phyloP scores from a whole-genome alignment of 1,140 invertebrate genomes.

The Ceratina japonica region DNA sequence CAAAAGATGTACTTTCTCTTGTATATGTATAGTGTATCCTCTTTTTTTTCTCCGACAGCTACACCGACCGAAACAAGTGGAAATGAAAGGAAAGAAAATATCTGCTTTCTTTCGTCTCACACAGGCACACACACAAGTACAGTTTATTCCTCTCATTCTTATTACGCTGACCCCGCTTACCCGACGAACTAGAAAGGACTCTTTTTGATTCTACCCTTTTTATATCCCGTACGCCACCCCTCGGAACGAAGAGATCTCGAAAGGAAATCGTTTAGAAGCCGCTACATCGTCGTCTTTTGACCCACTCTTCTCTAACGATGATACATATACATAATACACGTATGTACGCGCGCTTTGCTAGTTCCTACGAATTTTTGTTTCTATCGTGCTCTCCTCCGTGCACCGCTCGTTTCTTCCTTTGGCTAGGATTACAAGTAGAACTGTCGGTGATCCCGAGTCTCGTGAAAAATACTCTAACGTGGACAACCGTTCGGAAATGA shows the following conservation, averaged over 20 bases:
- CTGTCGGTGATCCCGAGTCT: neutral
- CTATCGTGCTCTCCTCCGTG: conserved; percentile 36
- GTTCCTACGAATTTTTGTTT: conserved; percentile 46
- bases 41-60: neutral
- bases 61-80: neutral
- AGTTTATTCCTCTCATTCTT: conserved; percentile 16
- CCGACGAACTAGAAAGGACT: conserved; percentile 32
- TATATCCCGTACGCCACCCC: conserved; percentile 38
- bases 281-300: conserved; percentile 30
- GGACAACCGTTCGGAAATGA: neutral
- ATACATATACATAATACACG: conserved; percentile 45
- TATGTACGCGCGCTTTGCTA: conserved; percentile 37
- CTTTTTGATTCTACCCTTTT: conserved; percentile 37
- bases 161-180: conserved; percentile 12
- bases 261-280: conserved; percentile 24
- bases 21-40: neutral
- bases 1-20: neutral
- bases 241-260: conserved; percentile 5
- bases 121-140: conserved; percentile 12
- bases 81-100: conserved; percentile 1
- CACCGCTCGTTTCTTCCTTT: conserved; percentile 30
- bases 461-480: conserved; percentile 14
- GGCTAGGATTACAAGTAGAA: conserved; percentile 13
- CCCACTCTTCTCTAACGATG: conserved; percentile 48
- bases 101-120: conserved; percentile 11